phyloP scores from a whole-genome alignment of 2,113 vertebrate species.

The Lethenteron reissneri region DNA sequence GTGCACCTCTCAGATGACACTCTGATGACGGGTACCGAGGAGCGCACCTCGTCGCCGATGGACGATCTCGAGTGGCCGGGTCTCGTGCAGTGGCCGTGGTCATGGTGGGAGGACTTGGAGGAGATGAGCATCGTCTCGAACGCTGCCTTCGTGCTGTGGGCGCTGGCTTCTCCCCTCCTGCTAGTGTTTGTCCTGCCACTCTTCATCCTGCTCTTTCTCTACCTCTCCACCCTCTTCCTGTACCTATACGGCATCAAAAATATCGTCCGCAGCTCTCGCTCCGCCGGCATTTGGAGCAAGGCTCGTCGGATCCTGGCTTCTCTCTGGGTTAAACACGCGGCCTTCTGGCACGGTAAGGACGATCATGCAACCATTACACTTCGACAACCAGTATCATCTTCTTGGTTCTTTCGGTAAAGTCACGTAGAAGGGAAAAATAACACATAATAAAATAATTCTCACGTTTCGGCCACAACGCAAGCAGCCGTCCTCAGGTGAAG shows the following conservation, averaged over 20 bases:
- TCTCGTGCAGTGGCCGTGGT: conserved; percentile 33
- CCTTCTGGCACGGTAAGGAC: conserved; percentile 66
- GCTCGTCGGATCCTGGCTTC: conserved; percentile 59
- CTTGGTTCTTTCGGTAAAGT: too few relatives aligned
- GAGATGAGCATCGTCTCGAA: conserved; percentile 36
- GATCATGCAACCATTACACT: too few relatives aligned
- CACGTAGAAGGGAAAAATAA: too few relatives aligned
- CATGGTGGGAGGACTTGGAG: conserved; percentile 41
- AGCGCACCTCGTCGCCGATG: too few relatives aligned
- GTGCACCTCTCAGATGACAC: too few relatives aligned
- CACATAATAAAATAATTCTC: too few relatives aligned
- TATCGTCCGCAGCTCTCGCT: conserved; percentile 53
- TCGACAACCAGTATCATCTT: too few relatives aligned
- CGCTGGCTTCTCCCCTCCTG: conserved; percentile 63
- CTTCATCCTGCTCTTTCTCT: conserved; percentile 55
- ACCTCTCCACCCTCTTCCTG: conserved; percentile 55
- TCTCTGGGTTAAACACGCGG: conserved; percentile 62
- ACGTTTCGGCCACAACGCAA: too few relatives aligned
- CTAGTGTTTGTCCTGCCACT: conserved; percentile 60
- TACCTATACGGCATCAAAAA: conserved; percentile 62
- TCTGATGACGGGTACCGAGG: too few relatives aligned
- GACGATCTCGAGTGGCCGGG: conserved; percentile 14
- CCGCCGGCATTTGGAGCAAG: conserved; percentile 58
- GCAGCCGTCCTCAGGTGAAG: too few relatives aligned
- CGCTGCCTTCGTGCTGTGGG: conserved; percentile 37